These are phyloP conservation scores for Cyanoramphus novaezelandiae DNA, from an alignment of 2,113 vertebrate genomes.

Conservation along the genomic window DNA sequence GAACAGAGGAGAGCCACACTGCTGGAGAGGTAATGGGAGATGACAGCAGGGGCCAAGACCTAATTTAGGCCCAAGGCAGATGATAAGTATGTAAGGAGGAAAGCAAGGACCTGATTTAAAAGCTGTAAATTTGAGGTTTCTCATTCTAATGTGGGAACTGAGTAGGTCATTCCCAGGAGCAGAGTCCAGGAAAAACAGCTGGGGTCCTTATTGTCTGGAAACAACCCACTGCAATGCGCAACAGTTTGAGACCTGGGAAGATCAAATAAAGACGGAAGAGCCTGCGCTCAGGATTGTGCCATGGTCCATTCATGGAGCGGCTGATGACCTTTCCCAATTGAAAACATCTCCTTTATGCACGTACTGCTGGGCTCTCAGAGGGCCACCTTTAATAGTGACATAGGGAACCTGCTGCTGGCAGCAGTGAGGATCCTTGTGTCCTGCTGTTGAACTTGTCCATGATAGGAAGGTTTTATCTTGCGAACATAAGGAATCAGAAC, in stretches of 20 bases:
- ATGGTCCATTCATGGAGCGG: background rate
- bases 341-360: background rate
- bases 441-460: background rate
- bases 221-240: fast-evolving
- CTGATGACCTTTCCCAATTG: background rate
- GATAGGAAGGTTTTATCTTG: background rate
- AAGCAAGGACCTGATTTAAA: background rate
- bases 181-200: background rate
- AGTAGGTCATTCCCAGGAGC: background rate
- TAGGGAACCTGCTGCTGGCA: background rate
- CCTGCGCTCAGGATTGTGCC: background rate
- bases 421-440: background rate
- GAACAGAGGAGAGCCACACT: background rate
- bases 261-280: background rate
- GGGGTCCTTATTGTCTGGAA: background rate
- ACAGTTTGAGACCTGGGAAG: background rate
- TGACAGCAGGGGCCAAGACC: background rate
- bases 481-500: background rate
- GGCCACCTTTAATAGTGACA: background rate
- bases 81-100: background rate
- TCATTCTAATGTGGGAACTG: background rate
- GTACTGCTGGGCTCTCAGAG: background rate
- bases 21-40: background rate
- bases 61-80: background rate
- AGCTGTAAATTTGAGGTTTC: background rate